Evolutionary conservation across 2,113 vertebrate genomes (phyloP).

Genomic region (Pangasianodon hypophthalmus): DNA sequence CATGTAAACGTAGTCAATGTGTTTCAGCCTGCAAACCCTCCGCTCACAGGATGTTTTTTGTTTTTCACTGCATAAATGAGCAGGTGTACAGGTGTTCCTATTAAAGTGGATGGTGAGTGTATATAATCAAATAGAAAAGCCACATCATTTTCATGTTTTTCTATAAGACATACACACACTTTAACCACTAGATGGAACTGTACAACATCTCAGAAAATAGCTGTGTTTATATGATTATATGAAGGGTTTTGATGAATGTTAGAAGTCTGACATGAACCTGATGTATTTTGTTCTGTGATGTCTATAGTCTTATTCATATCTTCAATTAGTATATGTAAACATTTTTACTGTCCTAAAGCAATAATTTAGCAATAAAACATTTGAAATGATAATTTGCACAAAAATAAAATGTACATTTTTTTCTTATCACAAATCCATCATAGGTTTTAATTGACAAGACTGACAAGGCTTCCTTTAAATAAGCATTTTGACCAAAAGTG

Average conservation of each 20-base stretch:
- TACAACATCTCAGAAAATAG: background rate
- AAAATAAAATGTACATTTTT: background rate
- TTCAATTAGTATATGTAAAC: background rate
- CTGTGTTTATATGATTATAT: no score
- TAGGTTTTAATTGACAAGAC: background rate
- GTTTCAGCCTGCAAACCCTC: no score
- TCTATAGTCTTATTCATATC: background rate
- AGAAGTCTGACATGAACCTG: background rate
- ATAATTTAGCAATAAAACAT: no score
- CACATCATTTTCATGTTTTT: no score
- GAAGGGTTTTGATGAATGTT: background rate
- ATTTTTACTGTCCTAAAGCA: background rate
- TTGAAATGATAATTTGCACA: no score
- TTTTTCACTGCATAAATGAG: no score
- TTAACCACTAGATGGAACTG: constrained; percentile 5
- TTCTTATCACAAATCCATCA: background rate
- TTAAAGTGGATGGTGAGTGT: no score
- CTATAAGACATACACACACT: background rate
- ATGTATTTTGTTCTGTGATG: background rate
- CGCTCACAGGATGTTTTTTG: no score
- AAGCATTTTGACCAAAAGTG: background rate
- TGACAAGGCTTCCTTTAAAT: background rate
- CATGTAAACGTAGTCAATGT: no score
- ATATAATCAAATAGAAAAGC: no score
- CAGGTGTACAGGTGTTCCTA: no score